A percentile compares a stretch with the other conserved stretches of the same genome.
phyloP scores from a whole-genome alignment of 1,140 invertebrate species.

The Holcopasites calliopsidis region DNA sequence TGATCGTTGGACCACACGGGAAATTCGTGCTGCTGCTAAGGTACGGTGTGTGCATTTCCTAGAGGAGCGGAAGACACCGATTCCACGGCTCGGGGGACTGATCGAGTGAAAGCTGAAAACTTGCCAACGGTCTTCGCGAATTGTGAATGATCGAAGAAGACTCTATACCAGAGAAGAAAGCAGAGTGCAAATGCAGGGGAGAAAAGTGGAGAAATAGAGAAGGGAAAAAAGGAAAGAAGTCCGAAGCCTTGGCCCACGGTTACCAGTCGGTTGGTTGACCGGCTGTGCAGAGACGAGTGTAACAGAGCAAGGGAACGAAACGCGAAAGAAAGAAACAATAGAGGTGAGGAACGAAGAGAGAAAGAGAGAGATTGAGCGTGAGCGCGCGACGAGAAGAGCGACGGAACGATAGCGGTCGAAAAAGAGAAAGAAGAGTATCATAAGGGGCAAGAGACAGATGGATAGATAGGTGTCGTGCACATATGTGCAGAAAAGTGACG shows the following conservation, averaged over 20 bases:
- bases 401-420: background rate
- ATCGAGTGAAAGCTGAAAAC: slow-evolving; percentile 44
- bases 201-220: background rate
- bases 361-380: background rate
- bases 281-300: slow-evolving; percentile 40
- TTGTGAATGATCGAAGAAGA: slow-evolving; percentile 6
- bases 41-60: background rate
- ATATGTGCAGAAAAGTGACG: slow-evolving; percentile 42
- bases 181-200: background rate
- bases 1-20: background rate
- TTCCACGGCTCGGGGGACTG: background rate
- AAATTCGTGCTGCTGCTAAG: background rate
- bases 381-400: background rate
- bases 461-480: slow-evolving; percentile 46
- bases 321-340: slow-evolving; percentile 31
- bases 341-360: slow-evolving; percentile 9
- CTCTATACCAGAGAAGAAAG: background rate
- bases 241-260: slow-evolving; percentile 37
- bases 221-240: slow-evolving; percentile 21
- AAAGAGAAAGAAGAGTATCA: background rate
- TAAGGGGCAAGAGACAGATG: slow-evolving; percentile 9
- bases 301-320: slow-evolving; percentile 7
- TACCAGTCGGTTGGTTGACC: slow-evolving; percentile 48
- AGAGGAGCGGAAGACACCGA: background rate
- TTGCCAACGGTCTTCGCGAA: slow-evolving; percentile 1